These are phyloP conservation scores for Acropternis orthonyx DNA, from an alignment of 2,797 vertebrate species.

Conservation along the genomic window DNA sequence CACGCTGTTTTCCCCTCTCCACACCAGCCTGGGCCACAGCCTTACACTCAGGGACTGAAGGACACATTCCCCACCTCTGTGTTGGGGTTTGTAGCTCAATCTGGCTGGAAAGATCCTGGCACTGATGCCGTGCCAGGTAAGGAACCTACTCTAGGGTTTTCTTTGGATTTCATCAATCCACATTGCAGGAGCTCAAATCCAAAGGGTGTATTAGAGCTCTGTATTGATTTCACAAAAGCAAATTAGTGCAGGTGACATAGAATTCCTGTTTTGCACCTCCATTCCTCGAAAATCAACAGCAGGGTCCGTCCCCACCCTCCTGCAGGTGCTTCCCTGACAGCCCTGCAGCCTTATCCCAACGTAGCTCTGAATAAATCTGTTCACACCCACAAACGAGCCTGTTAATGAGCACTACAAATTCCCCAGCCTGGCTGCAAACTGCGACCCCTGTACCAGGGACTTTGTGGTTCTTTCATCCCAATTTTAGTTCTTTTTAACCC, in stretches of 20 bases:
- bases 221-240: accelerated
- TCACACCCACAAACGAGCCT: neutral
- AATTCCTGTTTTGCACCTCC: neutral
- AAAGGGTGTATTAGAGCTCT: accelerated
- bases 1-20: neutral
- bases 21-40: neutral
- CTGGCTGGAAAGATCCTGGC: neutral
- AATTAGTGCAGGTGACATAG: accelerated
- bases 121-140: neutral
- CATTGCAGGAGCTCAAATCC: neutral
- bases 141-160: neutral
- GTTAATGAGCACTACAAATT: neutral
- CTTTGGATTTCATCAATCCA: neutral
- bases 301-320: neutral
- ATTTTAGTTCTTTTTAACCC: accelerated
- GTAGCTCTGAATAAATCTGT: neutral
- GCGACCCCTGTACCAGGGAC: accelerated
- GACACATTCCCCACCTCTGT: accelerated
- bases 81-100: accelerated
- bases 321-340: neutral
- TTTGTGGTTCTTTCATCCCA: neutral
- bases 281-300: neutral
- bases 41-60: accelerated
- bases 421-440: neutral
- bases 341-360: accelerated